phyloP scores from a whole-genome alignment of 2,888 invertebrate genomes.

The Cremastinae sp. region DNA sequence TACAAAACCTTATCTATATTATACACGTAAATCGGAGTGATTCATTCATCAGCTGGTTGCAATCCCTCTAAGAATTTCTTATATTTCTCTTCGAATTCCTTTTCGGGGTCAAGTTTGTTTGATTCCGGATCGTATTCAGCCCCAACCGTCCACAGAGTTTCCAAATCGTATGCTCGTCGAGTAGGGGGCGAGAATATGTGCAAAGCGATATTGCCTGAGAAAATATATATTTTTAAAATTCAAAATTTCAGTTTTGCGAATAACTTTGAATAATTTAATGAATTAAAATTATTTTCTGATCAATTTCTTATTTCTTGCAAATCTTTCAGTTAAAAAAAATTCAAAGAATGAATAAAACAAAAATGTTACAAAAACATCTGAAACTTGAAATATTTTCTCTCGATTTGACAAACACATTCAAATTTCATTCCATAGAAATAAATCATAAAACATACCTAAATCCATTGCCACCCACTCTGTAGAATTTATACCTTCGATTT shows the following conservation, averaged over 20 bases:
- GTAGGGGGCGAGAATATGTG: constrained; percentile 94
- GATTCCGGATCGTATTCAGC: constrained; percentile 88
- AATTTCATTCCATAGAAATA: constrained; percentile 21
- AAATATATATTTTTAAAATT: not conserved
- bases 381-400: not conserved
- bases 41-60: constrained; percentile 81
- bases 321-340: too few species aligned
- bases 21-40: too few species aligned
- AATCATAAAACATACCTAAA: constrained; percentile 86
- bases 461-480: constrained; percentile 95
- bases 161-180: constrained; percentile 91
- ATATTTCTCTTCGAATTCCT: constrained; percentile 86
- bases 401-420: not conserved
- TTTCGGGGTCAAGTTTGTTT: constrained; percentile 83
- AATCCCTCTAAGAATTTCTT: constrained; percentile 84
- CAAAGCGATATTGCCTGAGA: constrained; percentile 92
- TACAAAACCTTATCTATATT: too few species aligned
- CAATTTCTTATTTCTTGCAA: too few species aligned
- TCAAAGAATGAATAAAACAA: too few species aligned
- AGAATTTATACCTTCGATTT: constrained; percentile 88
- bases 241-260: constrained; percentile 1
- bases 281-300: too few species aligned
- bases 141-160: constrained; percentile 95
- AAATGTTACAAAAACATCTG: too few species aligned
- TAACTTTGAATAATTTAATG: not conserved